phyloP scores from a whole-genome alignment of 2,113 vertebrate species.

The Rousettus leschenaultii region DNA sequence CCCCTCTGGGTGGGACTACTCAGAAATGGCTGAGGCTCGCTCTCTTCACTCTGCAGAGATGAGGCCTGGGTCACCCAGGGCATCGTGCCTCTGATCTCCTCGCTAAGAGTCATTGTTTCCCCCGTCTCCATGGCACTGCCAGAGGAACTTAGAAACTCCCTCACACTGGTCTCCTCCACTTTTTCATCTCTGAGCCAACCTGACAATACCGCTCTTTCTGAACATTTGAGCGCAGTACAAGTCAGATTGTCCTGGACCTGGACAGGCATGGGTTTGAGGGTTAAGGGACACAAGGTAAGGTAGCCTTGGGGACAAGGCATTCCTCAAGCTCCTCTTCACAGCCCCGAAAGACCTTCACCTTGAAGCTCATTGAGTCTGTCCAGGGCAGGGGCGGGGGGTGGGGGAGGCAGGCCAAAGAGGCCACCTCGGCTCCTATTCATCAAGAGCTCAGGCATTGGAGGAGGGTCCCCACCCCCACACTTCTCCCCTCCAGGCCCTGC shows the following conservation, averaged over 20 bases:
- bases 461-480: neutral
- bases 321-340: neutral
- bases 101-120: neutral
- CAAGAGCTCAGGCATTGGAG: neutral
- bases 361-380: slow-evolving; percentile 45
- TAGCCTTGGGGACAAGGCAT: neutral
- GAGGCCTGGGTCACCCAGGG: neutral
- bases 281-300: neutral
- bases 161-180: neutral
- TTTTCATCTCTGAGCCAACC: neutral
- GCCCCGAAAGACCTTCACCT: neutral
- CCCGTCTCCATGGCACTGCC: neutral
- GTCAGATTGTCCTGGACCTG: neutral
- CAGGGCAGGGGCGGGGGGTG: neutral
- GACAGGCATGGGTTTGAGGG: neutral
- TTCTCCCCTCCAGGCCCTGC: neutral
- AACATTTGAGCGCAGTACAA: neutral
- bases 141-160: neutral
- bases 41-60: neutral
- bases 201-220: neutral
- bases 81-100: neutral
- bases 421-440: neutral
- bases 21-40: neutral
- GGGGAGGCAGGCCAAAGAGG: neutral
- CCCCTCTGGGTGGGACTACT: neutral